Percentiles rank a stretch among this genome's conserved stretches.
Conservation (phyloP, 2,888 invertebrate genomes). For the Loripinus fragilis region DNA sequence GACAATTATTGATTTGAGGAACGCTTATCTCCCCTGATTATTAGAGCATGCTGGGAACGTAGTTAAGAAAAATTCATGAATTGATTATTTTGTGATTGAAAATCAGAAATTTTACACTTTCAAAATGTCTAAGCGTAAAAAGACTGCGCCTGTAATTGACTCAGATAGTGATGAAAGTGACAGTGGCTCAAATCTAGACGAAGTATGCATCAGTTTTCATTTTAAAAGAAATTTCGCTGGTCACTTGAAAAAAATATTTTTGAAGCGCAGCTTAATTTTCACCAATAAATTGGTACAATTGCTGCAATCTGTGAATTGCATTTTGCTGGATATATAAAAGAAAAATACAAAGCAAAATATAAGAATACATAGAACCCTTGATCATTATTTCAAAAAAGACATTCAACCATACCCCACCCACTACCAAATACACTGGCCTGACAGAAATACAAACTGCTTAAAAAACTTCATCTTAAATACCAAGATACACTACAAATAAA, state of each 20-base stretch:
- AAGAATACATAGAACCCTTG: not conserved
- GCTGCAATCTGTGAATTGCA: too few relatives aligned
- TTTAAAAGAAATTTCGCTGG: too few relatives aligned
- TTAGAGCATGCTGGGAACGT: conserved; percentile 59
- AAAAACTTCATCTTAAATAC: too few relatives aligned
- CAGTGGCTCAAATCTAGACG: conserved; percentile 81
- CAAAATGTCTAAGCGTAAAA: conserved; percentile 80
- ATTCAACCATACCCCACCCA: conserved; percentile 1
- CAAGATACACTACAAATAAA: too few relatives aligned
- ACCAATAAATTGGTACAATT: too few relatives aligned
- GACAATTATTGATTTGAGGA: not conserved
- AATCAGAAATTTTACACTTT: conserved; percentile 2
- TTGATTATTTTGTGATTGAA: conserved; percentile 21
- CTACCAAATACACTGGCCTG: not conserved
- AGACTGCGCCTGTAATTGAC: conserved; percentile 79
- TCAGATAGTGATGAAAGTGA: conserved; percentile 81
- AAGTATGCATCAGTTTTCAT: conserved; percentile 63
- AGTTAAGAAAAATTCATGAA: conserved; percentile 19
- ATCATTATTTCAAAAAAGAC: not conserved
- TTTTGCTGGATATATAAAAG: not conserved
- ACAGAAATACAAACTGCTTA: too few relatives aligned
- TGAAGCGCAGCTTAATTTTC: too few relatives aligned
- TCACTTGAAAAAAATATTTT: too few relatives aligned
- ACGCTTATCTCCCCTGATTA: conserved; percentile 43
- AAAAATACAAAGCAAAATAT: not conserved